Evolutionary conservation across 2,888 invertebrate genomes (phyloP), one percentile per base, ranked within the genome.

Genomic region (Diloba caeruleocephala): DNA sequence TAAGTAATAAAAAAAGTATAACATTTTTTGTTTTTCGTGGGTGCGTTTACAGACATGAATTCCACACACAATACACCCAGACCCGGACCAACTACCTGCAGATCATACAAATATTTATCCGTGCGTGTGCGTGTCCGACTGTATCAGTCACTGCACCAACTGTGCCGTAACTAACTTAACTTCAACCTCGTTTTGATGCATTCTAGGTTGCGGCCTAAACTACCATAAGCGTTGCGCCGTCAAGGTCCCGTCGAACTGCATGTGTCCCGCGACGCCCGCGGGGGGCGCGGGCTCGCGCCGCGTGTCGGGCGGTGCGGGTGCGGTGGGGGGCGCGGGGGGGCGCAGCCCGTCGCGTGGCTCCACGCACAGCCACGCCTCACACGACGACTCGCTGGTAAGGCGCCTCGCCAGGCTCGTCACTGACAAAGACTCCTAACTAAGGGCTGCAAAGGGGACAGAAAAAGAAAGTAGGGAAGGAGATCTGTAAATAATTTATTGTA

Each of bases 181-280:
- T 21, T 21, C 1, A 4, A 29, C 4, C 2, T 13, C 3, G 5
- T 8, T 6, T 15, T 1, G 12, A 6, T 43, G 12, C 4, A 0
- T 68, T 67, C 7, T 92, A 99, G 99, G 99, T 71, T 99, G 99
- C 94, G 98, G 98, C 9, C 96, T 98, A 83, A 99, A 99, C 94
- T 99, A 98, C 94, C 99, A 99, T 94, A 99, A 99, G 89, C 95
- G 99, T 39, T 99, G 98, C 89, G 97, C 97, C 36, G 98, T 98
- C 66, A 99, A 99, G 93, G 98, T 99, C 65, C 99, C 99, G 38
- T 99, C 99, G 85, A 99, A 99, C 94, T 99, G 99, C 94, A 83
- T 46, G 76, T 84, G 51, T 71, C 67, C 71, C 17, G 56, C 59
- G 46, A 34, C 57, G 29, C 57, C 56, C 48, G 61, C 43, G 19